Evolutionary conservation across 2,888 invertebrate species (phyloP), one percentile per base, ranked within the genome.

Genomic region (Lapara coniferarum): DNA sequence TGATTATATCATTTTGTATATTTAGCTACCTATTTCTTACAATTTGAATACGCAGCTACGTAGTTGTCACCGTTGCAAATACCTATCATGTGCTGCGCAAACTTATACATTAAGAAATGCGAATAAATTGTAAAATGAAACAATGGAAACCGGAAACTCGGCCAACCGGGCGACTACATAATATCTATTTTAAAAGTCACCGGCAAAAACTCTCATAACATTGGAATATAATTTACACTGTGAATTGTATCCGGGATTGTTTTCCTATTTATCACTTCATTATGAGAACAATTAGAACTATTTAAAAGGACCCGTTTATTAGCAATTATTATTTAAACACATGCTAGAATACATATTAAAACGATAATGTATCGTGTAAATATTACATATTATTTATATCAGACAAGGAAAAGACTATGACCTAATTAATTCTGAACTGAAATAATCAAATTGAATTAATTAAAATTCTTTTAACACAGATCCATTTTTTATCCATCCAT

Each of bases 91-190:
- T 49, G 46, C 59, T 59, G 16, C 44, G 19, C 49, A 19, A 46
- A 63, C 13, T 63, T 49, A 63, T 63, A 63, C 63, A 49, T 63
- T 63, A 49, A 63, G 63, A 63, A 63, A 63, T 63, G 49, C 63
- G 63, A 49, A 63, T 63, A 49, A 63, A 63, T 63, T 63, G 63
- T 63, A 63, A 63, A 63, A 63, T 63, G 63, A 63, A 63, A 63
- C 63, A 63, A 63, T 63, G 63, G 63, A 63, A 63, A 63, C 63
- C 63, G 63, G 63, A 63, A 63, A 63, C 63, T 49, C 63, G 49
- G 49, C 63, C 63, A 49, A 63, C 63, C 13, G 19, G 63, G 49
- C 49, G 63, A 63, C 63, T 63, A 49, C 49, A 63, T 63, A 63
- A 63, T 63, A 63, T 63, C 63, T 63, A 63, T 63, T 63, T 63